phyloP scores from a whole-genome alignment of 1,140 invertebrate species.

The Eriocheir sinensis region DNA sequence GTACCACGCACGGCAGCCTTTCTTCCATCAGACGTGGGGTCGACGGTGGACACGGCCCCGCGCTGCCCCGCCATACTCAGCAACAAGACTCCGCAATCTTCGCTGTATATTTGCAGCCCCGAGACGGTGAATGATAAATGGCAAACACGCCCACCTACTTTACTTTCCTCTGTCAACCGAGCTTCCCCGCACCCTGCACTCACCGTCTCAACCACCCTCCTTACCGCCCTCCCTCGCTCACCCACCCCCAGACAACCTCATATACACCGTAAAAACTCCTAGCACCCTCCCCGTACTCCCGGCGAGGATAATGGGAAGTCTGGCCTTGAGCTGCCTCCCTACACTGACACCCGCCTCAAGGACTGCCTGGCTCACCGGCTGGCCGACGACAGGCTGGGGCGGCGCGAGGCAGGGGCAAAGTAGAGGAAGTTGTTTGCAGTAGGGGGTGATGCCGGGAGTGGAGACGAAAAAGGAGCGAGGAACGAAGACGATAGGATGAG shows the following conservation, averaged over 20 bases:
- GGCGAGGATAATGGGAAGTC: not conserved
- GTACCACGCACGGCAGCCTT: not conserved
- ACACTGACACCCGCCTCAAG: constrained; percentile 8
- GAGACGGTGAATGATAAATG: not conserved
- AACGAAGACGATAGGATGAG: too few species aligned
- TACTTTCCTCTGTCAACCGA: not conserved
- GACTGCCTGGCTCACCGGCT: too few species aligned
- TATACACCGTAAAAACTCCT: not conserved
- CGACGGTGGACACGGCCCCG: not conserved
- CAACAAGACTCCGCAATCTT: not conserved
- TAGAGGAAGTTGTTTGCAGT: not conserved
- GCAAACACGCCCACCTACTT: constrained; percentile 13
- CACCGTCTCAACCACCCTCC: not conserved
- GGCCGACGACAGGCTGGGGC: too few species aligned
- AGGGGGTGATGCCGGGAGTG: too few species aligned
- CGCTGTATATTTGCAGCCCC: not conserved
- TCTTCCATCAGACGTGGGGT: not conserved
- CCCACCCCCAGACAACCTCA: not conserved
- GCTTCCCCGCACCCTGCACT: not conserved
- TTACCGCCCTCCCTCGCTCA: not conserved
- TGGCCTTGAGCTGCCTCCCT: constrained; percentile 19
- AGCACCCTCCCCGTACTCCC: not conserved
- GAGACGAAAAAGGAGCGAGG: not conserved
- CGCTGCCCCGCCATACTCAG: not conserved
- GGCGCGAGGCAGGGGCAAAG: not conserved